Evolutionary conservation across 2,888 invertebrate genomes (phyloP).

Genomic region (Cybosia mesomella): DNA sequence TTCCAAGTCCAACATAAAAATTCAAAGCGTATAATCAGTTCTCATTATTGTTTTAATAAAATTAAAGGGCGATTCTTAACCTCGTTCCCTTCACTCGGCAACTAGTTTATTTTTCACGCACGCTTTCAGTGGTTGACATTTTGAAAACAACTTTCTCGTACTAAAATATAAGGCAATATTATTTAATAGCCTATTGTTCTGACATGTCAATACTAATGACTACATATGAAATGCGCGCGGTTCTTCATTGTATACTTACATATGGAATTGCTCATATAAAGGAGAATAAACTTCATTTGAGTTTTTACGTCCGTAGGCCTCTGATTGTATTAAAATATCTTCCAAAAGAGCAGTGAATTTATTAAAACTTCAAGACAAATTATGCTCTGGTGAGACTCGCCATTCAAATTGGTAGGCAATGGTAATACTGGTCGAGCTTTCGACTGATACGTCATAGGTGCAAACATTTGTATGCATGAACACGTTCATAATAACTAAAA

Average conservation of each 20-base stretch:
- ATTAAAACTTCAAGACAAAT: background rate
- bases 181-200: constrained; percentile 43
- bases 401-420: background rate
- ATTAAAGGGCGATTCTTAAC: constrained; percentile 21
- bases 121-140: constrained; percentile 46
- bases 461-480: background rate
- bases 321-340: background rate
- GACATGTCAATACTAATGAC: constrained; percentile 23
- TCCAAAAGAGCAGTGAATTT: background rate
- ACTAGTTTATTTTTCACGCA: constrained; percentile 42
- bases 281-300: constrained; percentile 10
- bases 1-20: background rate
- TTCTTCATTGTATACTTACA: constrained; percentile 8
- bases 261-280: background rate
- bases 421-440: background rate
- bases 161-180: constrained; percentile 32
- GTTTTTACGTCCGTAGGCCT: constrained; percentile 22
- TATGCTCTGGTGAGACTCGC: background rate
- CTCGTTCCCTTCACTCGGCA: constrained; percentile 32
- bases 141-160: constrained; percentile 53
- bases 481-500: background rate
- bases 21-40: constrained; percentile 9
- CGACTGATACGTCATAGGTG: background rate
- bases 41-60: constrained; percentile 25
- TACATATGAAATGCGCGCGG: constrained; percentile 1